Base-by-base conservation (phyloP, 2,113 vertebrate genomes). In the Chaetops frenatus region DNA sequence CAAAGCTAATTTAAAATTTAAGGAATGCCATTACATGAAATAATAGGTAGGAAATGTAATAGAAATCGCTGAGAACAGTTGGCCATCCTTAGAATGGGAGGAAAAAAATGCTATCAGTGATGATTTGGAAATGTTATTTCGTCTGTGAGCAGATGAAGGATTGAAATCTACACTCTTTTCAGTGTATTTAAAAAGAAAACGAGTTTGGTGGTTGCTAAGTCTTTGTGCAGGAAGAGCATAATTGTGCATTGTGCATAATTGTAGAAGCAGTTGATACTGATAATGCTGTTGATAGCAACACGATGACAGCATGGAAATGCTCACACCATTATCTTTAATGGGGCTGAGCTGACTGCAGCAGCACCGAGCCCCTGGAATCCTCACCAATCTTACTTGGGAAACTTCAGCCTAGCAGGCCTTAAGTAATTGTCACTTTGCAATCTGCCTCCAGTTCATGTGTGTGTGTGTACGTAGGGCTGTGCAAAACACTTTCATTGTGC, bases 1-100 rank as follows among this genome's bases (percentile, higher is more conserved):
- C 98, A 98, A 98, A 99, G 99, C 99, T 98, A 99, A 98, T 99
- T 99, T 98, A 98, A 98, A 98, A 98, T 98, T 98, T 98, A 98
- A 98, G 98, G 98, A 98, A 98, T 98, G 98, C 98, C 98, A 98
- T 98, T 98, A 98, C 98, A 98, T 98, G 98, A 98, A 98, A 98
- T 98, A 98, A 98, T 98, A 98, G 98, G 98, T 98, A 98, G 97
- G 98, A 97, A 98, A 98, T 98, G 98, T 97, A 98, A 98, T 98
- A 98, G 98, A 98, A 98, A 98, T 98, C 93, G 12, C 97, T 97
- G 96, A 96, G 98, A 98, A 97, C 98, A 98, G 98, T 98, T 98
- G 98, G 98, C 97, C 95, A 97, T 96, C 97, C 97, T 97, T 94
- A 97, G 98, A 98, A 98, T 94, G 92, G 91, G 91, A 97, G 96